Evolutionary conservation across 2,113 vertebrate species (phyloP).

Genomic region (Bostrychus sinensis): DNA sequence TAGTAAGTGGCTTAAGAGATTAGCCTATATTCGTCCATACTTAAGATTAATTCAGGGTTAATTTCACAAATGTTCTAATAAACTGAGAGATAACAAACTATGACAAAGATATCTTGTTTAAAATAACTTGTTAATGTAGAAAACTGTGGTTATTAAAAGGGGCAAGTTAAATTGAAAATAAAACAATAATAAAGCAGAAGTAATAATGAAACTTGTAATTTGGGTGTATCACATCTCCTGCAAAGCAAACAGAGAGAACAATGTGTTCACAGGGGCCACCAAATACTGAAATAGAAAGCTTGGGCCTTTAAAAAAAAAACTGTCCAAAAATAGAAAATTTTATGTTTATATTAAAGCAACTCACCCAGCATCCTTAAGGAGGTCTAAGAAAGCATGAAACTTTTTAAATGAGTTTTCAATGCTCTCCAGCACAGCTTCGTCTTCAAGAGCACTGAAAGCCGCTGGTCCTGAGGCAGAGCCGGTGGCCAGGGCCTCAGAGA

Average conservation of each 20-base stretch:
- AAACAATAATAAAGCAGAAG: neutral
- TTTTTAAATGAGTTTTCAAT: slow-evolving; percentile 94
- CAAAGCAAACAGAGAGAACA: neutral
- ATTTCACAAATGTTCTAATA: too few relatives aligned
- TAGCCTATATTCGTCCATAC: too few relatives aligned
- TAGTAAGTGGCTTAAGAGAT: too few relatives aligned
- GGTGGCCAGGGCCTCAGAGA: slow-evolving; percentile 83
- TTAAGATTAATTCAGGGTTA: too few relatives aligned
- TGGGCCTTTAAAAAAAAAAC: too few relatives aligned
- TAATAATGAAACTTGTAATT: neutral
- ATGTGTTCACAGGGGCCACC: neutral
- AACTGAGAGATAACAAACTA: too few relatives aligned
- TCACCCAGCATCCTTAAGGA: slow-evolving; percentile 95
- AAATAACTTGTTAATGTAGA: too few relatives aligned
- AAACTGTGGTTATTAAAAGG: neutral
- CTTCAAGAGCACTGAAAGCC: slow-evolving; percentile 84
- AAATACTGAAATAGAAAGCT: slow-evolving; percentile 5
- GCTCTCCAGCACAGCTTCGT: slow-evolving; percentile 89
- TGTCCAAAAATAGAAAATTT: too few relatives aligned
- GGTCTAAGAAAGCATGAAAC: slow-evolving; percentile 96
- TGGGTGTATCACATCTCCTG: neutral
- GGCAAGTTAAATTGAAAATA: neutral
- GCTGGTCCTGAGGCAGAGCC: slow-evolving; percentile 64
- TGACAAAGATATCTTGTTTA: too few relatives aligned
- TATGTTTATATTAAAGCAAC: slow-evolving; percentile 39